Conservation (phyloP, 2,113 vertebrate genomes). For the Chionomys nivalis region DNA sequence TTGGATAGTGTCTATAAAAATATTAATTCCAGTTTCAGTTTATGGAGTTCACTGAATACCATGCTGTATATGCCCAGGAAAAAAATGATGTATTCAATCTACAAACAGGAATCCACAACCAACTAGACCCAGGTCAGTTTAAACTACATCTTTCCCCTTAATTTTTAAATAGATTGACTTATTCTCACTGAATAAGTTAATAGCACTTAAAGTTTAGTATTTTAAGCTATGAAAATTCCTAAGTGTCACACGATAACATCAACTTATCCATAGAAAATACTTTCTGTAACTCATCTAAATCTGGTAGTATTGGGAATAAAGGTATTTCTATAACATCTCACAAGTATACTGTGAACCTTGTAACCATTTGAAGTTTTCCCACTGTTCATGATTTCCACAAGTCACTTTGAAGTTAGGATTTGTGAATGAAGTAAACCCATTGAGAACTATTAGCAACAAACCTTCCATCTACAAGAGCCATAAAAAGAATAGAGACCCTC, state of each 20-base stretch:
- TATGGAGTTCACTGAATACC: background rate
- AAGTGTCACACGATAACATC: background rate
- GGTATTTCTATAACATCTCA: background rate
- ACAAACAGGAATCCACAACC: background rate
- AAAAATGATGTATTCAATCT: background rate
- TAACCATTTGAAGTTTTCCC: background rate
- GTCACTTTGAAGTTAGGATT: background rate
- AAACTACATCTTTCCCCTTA: background rate
- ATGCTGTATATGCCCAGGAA: accelerated
- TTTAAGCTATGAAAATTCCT: background rate
- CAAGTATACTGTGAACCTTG: background rate
- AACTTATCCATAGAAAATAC: background rate
- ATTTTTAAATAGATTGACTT: background rate
- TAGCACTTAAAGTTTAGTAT: background rate
- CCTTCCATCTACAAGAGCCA: background rate
- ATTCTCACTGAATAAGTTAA: background rate
- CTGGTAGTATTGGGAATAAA: background rate
- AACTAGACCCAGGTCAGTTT: background rate
- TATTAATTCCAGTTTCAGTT: background rate
- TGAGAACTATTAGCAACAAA: background rate
- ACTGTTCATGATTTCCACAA: background rate
- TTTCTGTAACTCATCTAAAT: background rate
- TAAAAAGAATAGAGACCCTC: background rate
- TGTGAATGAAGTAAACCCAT: background rate
- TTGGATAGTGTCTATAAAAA: background rate